Base-by-base conservation (phyloP, 1,140 invertebrate species). In the Drosophila bifasciata region DNA sequence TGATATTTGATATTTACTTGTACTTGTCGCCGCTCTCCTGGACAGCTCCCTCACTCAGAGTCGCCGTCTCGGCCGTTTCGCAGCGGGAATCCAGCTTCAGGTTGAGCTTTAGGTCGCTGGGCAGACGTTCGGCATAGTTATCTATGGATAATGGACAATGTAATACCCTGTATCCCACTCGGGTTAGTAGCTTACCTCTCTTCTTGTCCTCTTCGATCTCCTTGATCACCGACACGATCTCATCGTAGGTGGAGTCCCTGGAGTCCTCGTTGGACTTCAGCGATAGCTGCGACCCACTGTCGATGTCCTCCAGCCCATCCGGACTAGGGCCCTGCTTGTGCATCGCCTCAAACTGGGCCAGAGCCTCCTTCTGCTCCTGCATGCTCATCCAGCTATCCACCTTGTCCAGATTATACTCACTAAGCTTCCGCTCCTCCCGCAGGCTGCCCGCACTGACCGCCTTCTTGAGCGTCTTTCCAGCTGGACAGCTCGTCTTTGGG, bases 331-430 rank as follows among this genome's bases (percentile, higher is more conserved):
- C 67, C 53, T 74, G 71, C 28, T 90, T 91, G 19, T 76, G 77
- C 45, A 90, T 53, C 16, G 77, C 49, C 0, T 76, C 71, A 5
- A 75, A 76, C n/a, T 89, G 72, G 0, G 55, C 55, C 21, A 67
- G 50, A n/a, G 51, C 84, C 68, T 76, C 62, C 59, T 90, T 90
- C 25, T 78, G 81, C 32, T 89, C 77, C 56, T 90, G 84, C 53
- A 81, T 86, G 21, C 77, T 85, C 91, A 92, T 92, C 91, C 91
- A 92, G 41, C 85, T 91, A 49, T 91, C 91, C 23, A 92, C 89
- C 63, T 91, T 91, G 46, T 92, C 91, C 15, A 92, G 48, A 74
- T 92, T 90, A 46, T 91, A 92, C 52, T 91, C 90, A n/a, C 78
- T 79, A 2, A 91, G 53, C 44, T 86, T 91, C 5, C 81, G 76